Evolutionary conservation across 1,140 invertebrate species (phyloP).

Genomic region (Argopecten irradians): DNA sequence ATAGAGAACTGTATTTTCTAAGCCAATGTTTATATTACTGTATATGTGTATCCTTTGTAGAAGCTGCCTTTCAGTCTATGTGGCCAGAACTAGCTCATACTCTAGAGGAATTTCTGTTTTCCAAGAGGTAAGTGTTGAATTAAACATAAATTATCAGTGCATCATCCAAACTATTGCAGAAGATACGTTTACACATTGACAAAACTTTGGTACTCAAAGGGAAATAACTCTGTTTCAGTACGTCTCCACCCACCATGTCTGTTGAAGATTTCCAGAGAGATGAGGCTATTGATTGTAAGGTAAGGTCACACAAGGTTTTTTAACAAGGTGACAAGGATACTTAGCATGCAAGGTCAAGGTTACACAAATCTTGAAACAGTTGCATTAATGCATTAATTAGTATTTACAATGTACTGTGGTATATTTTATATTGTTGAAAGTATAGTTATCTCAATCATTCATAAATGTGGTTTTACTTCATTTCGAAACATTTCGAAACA

Average conservation of each 20-base stretch:
- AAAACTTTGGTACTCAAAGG: not conserved
- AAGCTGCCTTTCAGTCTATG: conserved; percentile 76
- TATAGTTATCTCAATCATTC: too few species aligned
- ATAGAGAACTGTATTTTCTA: too few species aligned
- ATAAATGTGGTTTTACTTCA: too few species aligned
- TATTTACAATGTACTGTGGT: too few species aligned
- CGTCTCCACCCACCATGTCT: conserved; percentile 82
- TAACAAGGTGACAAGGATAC: not conserved
- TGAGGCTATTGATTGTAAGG: conserved; percentile 88
- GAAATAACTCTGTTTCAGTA: conserved; percentile 73
- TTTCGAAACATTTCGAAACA: too few species aligned
- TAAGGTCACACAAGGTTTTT: conserved; percentile 54
- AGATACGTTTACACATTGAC: not conserved
- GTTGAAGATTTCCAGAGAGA: conserved; percentile 89
- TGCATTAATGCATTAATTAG: too few species aligned
- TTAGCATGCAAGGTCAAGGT: not conserved
- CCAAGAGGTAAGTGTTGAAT: conserved; percentile 77
- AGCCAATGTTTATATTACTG: too few species aligned
- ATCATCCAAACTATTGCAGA: not conserved
- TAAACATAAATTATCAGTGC: not conserved
- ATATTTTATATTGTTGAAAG: too few species aligned
- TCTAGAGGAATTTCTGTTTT: conserved; percentile 94
- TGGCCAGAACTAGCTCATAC: conserved; percentile 92
- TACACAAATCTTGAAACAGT: not conserved
- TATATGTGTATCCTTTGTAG: conserved; percentile 68